Conservation (phyloP, 2,113 vertebrate species). For the Garra rufa region DNA sequence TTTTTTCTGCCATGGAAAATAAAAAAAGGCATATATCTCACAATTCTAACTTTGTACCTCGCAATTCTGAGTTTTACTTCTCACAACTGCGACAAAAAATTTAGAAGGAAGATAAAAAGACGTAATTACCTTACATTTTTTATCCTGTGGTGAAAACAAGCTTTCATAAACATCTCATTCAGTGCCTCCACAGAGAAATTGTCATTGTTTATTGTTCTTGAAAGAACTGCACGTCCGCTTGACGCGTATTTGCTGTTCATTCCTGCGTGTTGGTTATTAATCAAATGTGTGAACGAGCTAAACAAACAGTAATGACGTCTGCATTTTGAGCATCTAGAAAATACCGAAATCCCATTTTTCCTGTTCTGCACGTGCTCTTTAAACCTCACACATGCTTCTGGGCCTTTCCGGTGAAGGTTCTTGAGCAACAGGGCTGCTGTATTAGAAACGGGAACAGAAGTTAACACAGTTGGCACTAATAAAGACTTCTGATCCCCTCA, state of each 20-base stretch:
- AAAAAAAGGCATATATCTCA: no score
- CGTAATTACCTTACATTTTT: no score
- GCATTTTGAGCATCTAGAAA: conserved; percentile 1
- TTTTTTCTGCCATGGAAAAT: no score
- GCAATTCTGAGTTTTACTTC: no score
- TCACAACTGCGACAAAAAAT: no score
- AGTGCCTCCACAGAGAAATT: no score
- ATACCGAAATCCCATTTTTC: conserved; percentile 43
- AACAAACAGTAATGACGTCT: conserved; percentile 31
- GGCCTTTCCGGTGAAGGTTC: conserved; percentile 67
- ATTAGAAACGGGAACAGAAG: conserved; percentile 62
- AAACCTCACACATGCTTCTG: conserved; percentile 65
- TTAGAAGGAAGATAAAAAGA: no score
- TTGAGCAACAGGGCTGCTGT: conserved; percentile 64
- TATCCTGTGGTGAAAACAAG: no score
- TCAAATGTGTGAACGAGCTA: neutral
- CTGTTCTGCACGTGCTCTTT: conserved; percentile 59
- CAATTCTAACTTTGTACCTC: no score
- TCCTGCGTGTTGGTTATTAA: neutral
- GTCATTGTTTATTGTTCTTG: neutral
- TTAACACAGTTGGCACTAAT: conserved; percentile 66
- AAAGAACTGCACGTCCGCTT: neutral
- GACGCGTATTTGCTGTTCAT: neutral
- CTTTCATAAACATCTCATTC: no score
- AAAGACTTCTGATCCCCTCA: conserved; percentile 59